Percentiles rank a stretch among this genome's conserved stretches.
These are phyloP conservation scores for Cryptophagus acutangulus DNA, from an alignment of 2,888 invertebrate species.

Conservation along the genomic window DNA sequence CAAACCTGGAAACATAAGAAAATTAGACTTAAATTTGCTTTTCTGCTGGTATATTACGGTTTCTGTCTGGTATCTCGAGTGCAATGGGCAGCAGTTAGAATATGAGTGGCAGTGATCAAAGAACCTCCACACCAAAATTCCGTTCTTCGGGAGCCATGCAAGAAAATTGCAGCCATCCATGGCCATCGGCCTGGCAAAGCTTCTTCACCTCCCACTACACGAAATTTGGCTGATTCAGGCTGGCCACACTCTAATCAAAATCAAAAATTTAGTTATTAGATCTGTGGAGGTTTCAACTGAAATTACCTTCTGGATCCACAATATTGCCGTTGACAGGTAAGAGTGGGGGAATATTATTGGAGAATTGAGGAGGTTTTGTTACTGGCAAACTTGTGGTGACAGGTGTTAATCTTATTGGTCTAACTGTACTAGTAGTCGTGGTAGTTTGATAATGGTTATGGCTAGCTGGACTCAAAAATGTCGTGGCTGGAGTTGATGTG, in stretches of 20 bases:
- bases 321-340: conserved; percentile 37
- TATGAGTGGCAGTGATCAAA: conserved; percentile 71
- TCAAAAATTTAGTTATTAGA: conserved; percentile 3
- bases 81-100: conserved; percentile 90
- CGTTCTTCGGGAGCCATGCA: conserved; percentile 76
- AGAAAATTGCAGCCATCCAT: conserved; percentile 93
- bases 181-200: conserved; percentile 86
- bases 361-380: conserved; percentile 29
- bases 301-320: conserved; percentile 53
- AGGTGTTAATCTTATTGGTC: conserved; percentile 3
- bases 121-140: conserved; percentile 96
- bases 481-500: conserved; percentile 8
- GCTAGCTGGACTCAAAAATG: conserved; percentile 11
- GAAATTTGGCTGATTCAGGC: conserved; percentile 74
- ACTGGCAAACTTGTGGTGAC: conserved; percentile 1
- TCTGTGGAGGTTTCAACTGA: conserved; percentile 1
- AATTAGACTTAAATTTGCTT: conserved; percentile 6
- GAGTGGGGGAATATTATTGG: conserved; percentile 1
- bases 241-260: conserved; percentile 69
- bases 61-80: conserved; percentile 84
- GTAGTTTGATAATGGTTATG: too few relatives aligned
- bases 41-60: conserved; percentile 54
- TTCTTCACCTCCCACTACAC: conserved; percentile 88
- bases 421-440: conserved; percentile 35
- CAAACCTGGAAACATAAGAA: conserved; percentile 59